Evolutionary conservation across 2,797 vertebrate genomes (phyloP), one percentile per base, ranked within the genome.

Genomic region (Pipistrellus nathusii): DNA sequence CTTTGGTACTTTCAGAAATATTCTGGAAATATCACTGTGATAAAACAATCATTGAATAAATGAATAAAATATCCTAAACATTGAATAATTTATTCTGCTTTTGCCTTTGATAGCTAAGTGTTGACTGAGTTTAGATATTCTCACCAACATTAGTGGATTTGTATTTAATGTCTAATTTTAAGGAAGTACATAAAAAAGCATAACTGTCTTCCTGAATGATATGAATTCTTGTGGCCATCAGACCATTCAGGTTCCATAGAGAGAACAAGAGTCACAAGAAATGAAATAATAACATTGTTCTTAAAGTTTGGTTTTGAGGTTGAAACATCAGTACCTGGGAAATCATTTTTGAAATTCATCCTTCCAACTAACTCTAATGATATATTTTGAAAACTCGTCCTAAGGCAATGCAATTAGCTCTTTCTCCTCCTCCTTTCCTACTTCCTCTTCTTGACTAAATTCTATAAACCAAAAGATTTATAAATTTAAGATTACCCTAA

Each of bases 1-100:
- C 27, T 90, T 88, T 76, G 41, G n/a, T 73, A 41, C 48, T 89
- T 93, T 80, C 15, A 25, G 46, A 91, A 85, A 72, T 69, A 72
- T 13, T 87, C 30, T 88, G 57, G 35, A 73, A 89, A 83, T 69
- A 73, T 23, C 53, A 88, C 46, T 48, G 4, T 46, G 66, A 77
- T 71, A 80, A 53, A 94, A 20, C 48, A 41, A 85, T 27, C 27
- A 30, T 72, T 32, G 18, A 84, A 55, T 84, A 64, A 81, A 75
- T 44, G 6, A 69, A 35, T 78, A 23, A 57, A 72, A 8, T 27
- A 81, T 78, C 85, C 14, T 55, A 55, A 88, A 78, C 8, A 4
- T 66, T 73, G 18, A 35, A 10, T 64, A 44, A 82, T 82, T 77
- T 23, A 30, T 62, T 57, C 5, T 3, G 3, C 21, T 64, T 94